phyloP scores from a whole-genome alignment of 2,797 vertebrate species.

The Onychomys leucogaster region DNA sequence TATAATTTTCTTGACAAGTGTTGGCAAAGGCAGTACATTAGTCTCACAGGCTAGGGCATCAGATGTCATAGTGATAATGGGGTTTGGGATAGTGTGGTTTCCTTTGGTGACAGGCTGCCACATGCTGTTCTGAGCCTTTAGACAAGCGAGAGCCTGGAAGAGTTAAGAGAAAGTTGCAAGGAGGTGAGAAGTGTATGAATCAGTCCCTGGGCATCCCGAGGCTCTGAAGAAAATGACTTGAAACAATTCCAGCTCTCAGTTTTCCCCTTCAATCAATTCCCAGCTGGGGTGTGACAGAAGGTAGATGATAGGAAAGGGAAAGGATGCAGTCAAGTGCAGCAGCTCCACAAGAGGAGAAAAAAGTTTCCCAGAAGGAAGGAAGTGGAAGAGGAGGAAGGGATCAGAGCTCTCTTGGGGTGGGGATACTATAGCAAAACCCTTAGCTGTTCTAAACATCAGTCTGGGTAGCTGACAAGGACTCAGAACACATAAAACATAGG shows the following conservation, averaged over 20 bases:
- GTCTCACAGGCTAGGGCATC: slow-evolving; percentile 71
- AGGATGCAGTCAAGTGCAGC: slow-evolving; percentile 53
- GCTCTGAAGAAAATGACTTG: slow-evolving; percentile 80
- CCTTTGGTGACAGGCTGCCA: slow-evolving; percentile 71
- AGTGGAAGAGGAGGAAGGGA: neutral
- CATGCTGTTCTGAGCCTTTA: slow-evolving; percentile 73
- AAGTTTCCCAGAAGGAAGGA: slow-evolving; percentile 53
- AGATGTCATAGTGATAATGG: slow-evolving; percentile 79
- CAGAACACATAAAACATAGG: neutral
- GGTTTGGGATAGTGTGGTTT: slow-evolving; percentile 73
- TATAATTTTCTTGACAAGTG: slow-evolving; percentile 75
- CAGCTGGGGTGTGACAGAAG: slow-evolving; percentile 80
- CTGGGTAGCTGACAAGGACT: neutral
- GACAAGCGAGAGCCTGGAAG: slow-evolving; percentile 42
- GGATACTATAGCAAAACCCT: neutral
- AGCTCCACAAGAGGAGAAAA: slow-evolving; percentile 50
- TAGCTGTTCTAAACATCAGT: neutral
- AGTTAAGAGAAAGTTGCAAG: slow-evolving; percentile 66
- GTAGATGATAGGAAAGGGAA: slow-evolving; percentile 72
- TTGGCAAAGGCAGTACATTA: slow-evolving; percentile 74
- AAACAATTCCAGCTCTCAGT: slow-evolving; percentile 75
- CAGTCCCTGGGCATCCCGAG: slow-evolving; percentile 69
- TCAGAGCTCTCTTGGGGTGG: neutral
- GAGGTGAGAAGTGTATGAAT: slow-evolving; percentile 81
- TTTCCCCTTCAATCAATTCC: slow-evolving; percentile 75